Conservation (phyloP, 2,113 vertebrate genomes). For the Pluvialis apricaria region DNA sequence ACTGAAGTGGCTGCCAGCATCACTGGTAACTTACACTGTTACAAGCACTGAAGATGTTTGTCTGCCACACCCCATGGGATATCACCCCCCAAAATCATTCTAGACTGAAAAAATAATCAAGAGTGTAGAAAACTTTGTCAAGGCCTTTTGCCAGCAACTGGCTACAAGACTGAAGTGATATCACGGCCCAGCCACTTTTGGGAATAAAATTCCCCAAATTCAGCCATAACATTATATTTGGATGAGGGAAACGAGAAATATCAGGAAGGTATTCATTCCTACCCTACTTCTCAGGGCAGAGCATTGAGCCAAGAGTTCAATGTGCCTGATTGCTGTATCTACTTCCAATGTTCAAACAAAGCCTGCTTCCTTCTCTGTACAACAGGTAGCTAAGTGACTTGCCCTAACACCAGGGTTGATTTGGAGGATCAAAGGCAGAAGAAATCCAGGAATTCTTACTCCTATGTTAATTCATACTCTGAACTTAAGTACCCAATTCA, state of each 20-base stretch:
- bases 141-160: not conserved
- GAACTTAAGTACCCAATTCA: not conserved
- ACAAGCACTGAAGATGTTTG: not conserved
- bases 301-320: not conserved
- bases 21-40: not conserved
- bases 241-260: no score
- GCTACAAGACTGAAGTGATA: accelerated
- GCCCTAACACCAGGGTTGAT: not conserved
- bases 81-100: not conserved
- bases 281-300: not conserved
- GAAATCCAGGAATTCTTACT: not conserved
- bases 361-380: not conserved
- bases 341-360: not conserved
- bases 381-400: not conserved
- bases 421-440: not conserved
- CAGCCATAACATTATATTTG: not conserved
- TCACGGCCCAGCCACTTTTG: not conserved
- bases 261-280: not conserved
- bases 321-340: not conserved
- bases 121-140: not conserved
- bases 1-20: not conserved
- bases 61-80: accelerated
- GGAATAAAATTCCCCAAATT: not conserved
- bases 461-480: not conserved
- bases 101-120: not conserved